A percentile compares a stretch with the other conserved stretches of the same genome.
Conservation (phyloP, 2,888 invertebrate genomes). For the Bruchidius siliquastri region DNA sequence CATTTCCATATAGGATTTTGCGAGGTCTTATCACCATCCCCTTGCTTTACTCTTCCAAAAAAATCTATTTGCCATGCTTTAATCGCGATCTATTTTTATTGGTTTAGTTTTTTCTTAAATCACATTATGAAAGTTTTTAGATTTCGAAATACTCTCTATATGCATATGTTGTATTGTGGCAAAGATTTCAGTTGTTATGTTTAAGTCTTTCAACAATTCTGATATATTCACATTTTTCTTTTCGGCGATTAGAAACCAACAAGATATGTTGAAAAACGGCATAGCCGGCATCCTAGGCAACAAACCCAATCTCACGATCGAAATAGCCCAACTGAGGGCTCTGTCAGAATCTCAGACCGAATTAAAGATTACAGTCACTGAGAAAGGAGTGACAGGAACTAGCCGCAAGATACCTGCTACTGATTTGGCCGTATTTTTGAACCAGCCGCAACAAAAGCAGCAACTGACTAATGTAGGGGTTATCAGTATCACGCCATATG, state of each 20-base stretch:
- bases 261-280: slow-evolving; percentile 64
- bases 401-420: slow-evolving; percentile 66
- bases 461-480: slow-evolving; percentile 72
- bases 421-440: slow-evolving; percentile 66
- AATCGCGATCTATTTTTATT: too few species aligned
- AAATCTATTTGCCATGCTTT: too few species aligned
- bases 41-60: too few species aligned
- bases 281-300: slow-evolving; percentile 72
- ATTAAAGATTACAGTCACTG: slow-evolving; percentile 65
- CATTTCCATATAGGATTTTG: too few species aligned
- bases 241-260: slow-evolving; percentile 55
- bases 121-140: too few species aligned
- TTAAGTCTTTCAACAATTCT: too few species aligned
- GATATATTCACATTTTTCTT: background rate
- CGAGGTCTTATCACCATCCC: too few species aligned
- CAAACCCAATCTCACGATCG: slow-evolving; percentile 76
- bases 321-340: slow-evolving; percentile 73
- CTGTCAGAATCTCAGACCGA: slow-evolving; percentile 75
- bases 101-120: too few species aligned
- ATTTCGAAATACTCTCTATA: too few species aligned
- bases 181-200: too few species aligned
- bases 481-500: slow-evolving; percentile 64
- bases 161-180: too few species aligned
- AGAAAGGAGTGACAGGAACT: slow-evolving; percentile 62
- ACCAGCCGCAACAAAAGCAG: slow-evolving; percentile 64